Percentiles rank a stretch among this genome's conserved stretches.
These are phyloP conservation scores for Cephus spinipes DNA, from an alignment of 2,888 invertebrate genomes.

Conservation along the genomic window DNA sequence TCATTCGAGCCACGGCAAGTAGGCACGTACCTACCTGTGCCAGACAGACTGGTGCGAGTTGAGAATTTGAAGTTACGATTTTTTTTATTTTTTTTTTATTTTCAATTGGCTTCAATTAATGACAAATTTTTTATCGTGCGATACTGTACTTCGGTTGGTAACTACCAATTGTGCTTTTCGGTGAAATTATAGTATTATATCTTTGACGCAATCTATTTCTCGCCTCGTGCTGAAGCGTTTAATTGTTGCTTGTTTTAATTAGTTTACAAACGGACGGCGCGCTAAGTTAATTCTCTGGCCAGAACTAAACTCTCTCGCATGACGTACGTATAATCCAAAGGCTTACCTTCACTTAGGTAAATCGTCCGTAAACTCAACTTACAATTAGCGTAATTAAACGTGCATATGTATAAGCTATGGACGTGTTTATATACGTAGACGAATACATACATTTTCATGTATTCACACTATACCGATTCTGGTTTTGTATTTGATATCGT, in stretches of 20 bases:
- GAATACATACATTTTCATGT: neutral
- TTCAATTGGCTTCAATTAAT: too few species aligned
- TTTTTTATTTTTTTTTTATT: too few species aligned
- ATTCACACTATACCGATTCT: neutral
- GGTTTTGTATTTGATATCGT: neutral
- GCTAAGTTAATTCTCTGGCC: neutral
- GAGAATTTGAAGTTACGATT: neutral
- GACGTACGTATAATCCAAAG: neutral
- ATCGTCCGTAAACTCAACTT: neutral
- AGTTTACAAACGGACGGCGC: neutral
- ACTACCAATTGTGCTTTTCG: neutral
- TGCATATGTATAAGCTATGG: neutral
- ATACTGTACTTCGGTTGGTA: neutral
- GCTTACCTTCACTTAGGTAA: neutral
- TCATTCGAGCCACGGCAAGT: neutral
- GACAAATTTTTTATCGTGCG: too few species aligned
- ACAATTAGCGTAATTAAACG: neutral
- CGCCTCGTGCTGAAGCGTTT: neutral
- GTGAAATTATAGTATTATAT: neutral
- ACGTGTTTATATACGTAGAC: neutral
- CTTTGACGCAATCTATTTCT: neutral
- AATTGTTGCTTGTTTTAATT: neutral
- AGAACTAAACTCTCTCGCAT: neutral
- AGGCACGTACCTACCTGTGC: neutral
- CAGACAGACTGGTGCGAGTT: neutral